Evolutionary conservation across 1,140 invertebrate genomes (phyloP).

Genomic region (Diorhabda sublineata): DNA sequence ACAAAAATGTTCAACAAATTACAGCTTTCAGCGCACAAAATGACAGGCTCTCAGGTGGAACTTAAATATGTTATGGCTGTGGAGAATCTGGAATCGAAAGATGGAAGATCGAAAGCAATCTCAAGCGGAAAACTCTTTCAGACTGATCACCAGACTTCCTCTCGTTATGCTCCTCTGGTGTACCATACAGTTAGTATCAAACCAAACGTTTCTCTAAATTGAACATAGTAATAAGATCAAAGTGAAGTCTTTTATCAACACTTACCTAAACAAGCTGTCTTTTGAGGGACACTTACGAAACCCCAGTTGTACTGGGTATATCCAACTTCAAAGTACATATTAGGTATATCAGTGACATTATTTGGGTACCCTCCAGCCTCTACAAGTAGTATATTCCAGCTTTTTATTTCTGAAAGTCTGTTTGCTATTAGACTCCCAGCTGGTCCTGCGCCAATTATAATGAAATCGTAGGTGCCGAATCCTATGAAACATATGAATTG

Average conservation of each 20-base stretch:
- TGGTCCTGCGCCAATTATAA: constrained; percentile 84
- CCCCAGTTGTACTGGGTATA: constrained; percentile 63
- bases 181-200: no score
- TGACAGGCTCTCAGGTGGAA: no score
- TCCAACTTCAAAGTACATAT: constrained; percentile 53
- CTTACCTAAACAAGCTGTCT: constrained; percentile 23
- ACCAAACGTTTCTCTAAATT: no score
- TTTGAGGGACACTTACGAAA: constrained; percentile 54
- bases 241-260: no score
- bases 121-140: no score
- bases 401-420: constrained; percentile 65
- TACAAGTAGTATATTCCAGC: constrained; percentile 75
- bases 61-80: no score
- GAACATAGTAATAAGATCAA: no score
- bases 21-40: no score
- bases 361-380: constrained; percentile 66
- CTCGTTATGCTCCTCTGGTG: no score
- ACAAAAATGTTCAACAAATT: no score
- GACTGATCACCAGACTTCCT: no score
- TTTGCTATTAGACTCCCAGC: constrained; percentile 85
- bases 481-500: background rate
- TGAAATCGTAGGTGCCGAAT: constrained; percentile 63
- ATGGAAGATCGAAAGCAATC: background rate
- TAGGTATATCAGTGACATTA: constrained; percentile 60
- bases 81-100: background rate